phyloP scores from a whole-genome alignment of 2,888 invertebrate genomes.

The Eupelmus urozonus region DNA sequence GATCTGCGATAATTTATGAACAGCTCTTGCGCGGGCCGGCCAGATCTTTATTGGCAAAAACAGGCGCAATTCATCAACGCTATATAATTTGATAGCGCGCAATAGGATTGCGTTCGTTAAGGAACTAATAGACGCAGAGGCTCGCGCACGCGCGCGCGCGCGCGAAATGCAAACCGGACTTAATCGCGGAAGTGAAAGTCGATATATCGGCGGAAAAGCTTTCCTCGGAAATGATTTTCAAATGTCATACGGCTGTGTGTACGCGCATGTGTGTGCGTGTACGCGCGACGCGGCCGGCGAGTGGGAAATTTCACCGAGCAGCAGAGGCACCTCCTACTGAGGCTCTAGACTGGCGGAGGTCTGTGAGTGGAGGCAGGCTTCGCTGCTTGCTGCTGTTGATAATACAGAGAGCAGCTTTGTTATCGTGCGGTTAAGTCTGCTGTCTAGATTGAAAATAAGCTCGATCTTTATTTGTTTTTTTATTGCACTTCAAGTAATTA shows the following conservation, averaged over 20 bases:
- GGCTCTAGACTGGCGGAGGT: neutral
- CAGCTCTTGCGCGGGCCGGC: neutral
- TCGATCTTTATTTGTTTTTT: too few species aligned
- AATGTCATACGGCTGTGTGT: neutral
- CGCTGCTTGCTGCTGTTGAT: conserved; percentile 34
- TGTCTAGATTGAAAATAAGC: too few species aligned
- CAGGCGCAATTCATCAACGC: neutral
- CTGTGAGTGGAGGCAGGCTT: neutral
- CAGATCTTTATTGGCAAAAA: neutral
- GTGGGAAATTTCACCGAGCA: neutral
- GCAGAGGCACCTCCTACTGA: neutral
- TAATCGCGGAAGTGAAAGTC: conserved; percentile 70
- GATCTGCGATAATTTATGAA: neutral
- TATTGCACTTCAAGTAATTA: too few species aligned
- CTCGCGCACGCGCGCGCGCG: neutral
- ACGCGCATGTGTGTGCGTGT: too few species aligned
- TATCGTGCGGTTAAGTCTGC: conserved; percentile 20
- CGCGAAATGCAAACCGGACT: conserved; percentile 63
- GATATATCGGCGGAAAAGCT: conserved; percentile 64
- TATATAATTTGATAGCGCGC: conserved; percentile 2
- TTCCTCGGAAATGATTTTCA: conserved; percentile 63
- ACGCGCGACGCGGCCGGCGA: neutral
- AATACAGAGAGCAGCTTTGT: conserved; percentile 17
- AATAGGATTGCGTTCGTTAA: neutral
- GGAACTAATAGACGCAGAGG: conserved; percentile 5